Conservation (phyloP, 2,797 vertebrate genomes). For the Syndactyla subalaris region DNA sequence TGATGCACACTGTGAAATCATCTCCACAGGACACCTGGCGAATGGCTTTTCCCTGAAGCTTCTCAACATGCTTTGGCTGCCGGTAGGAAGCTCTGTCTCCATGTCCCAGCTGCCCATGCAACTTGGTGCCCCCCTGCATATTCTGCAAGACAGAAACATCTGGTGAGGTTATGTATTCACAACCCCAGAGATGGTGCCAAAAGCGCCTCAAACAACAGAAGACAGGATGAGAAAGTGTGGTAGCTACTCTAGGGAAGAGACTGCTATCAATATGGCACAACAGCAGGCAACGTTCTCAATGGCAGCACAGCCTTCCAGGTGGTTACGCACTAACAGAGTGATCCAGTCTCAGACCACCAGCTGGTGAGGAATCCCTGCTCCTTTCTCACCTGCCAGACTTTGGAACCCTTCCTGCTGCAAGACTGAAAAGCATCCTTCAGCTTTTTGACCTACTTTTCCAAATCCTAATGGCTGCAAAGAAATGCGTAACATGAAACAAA, state of each 20-base stretch:
- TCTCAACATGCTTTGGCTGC: slow-evolving; percentile 93
- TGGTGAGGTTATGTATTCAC: background rate
- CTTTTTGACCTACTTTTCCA: background rate
- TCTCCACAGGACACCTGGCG: slow-evolving; percentile 94
- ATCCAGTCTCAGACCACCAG: background rate
- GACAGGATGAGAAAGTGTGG: background rate
- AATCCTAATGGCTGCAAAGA: slow-evolving; percentile 1
- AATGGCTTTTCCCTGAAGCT: slow-evolving; percentile 93
- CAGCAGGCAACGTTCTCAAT: background rate
- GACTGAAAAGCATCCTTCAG: background rate
- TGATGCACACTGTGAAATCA: slow-evolving; percentile 95
- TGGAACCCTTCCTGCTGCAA: background rate
- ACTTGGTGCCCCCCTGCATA: slow-evolving; percentile 94
- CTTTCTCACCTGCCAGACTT: background rate
- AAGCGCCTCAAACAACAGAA: background rate
- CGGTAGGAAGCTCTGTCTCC: slow-evolving; percentile 96
- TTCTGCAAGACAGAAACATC: slow-evolving; percentile 80
- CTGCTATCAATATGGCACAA: background rate
- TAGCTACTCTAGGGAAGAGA: background rate
- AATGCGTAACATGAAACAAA: background rate
- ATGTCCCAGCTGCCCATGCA: slow-evolving; percentile 96
- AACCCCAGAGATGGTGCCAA: background rate
- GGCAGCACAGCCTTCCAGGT: background rate
- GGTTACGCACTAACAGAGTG: background rate
- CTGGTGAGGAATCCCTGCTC: background rate